A percentile compares a stretch with the other conserved stretches of the same genome.
Evolutionary conservation across 2,113 vertebrate species (phyloP).

Genomic region (Ranitomeya variabilis): DNA sequence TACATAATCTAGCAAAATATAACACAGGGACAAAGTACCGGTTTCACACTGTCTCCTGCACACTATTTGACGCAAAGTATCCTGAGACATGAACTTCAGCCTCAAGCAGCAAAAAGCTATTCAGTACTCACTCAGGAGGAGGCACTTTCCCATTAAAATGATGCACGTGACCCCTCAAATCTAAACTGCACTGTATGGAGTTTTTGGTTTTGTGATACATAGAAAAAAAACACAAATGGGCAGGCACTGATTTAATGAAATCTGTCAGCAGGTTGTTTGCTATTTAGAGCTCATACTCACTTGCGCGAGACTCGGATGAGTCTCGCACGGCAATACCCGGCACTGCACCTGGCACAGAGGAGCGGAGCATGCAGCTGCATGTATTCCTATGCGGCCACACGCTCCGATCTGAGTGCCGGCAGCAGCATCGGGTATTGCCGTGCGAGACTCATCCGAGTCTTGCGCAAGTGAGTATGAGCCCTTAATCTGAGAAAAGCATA

Average conservation of each 20-base stretch:
- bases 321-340: too few relatives aligned
- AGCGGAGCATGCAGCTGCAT: too few relatives aligned
- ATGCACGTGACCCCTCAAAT: conserved; percentile 16
- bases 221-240: background rate
- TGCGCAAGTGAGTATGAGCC: too few relatives aligned
- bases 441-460: too few relatives aligned
- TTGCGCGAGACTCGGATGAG: too few relatives aligned
- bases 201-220: background rate
- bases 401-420: too few relatives aligned
- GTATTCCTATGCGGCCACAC: too few relatives aligned
- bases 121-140: conserved; percentile 34
- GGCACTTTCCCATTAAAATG: conserved; percentile 31
- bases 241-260: background rate
- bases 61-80: conserved; percentile 25
- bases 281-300: too few relatives aligned
- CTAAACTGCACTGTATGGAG: background rate
- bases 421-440: too few relatives aligned
- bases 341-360: too few relatives aligned
- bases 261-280: too few relatives aligned
- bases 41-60: background rate
- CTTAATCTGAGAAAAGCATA: too few relatives aligned
- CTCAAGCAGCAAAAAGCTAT: conserved; percentile 33
- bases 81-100: conserved; percentile 25
- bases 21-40: background rate
- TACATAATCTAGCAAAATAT: conserved; percentile 11